Base-by-base conservation (phyloP, 1,140 invertebrate genomes). In the Tetramorium parvispinum region DNA sequence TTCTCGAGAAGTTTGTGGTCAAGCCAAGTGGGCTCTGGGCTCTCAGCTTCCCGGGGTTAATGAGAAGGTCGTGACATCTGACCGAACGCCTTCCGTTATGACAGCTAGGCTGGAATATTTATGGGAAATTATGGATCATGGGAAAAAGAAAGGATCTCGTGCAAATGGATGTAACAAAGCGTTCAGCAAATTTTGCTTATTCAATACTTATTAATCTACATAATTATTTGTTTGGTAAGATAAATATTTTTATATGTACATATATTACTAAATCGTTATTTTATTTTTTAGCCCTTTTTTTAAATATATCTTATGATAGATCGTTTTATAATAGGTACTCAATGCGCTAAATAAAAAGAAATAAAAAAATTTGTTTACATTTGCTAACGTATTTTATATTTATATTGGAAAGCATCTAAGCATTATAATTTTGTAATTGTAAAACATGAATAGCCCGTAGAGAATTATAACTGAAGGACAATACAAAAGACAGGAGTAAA, bases 61-160 rank as follows among this genome's bases (percentile, higher is more conserved):
- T 94, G 92, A 92, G 91, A 85, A 93, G 92, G 93, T 94, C 92
- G 79, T 79, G 91, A 92, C 92, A 92, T 92, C 89, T 93, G 92
- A 94, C 91, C 91, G 89, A 89, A 89, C 91, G 87, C 90, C 92
- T 92, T 93, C 91, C 91, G 91, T 92, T 93, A 92, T 94, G 92
- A 94, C 93, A 93, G 93, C 91, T 86, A 90, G n/a, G 70, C 70
- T 65, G 61, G 86, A 89, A 92, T 92, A 92, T 91, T 93, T 93
- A 92, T 94, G 92, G 92, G 93, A 94, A 94, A 92, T 89, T 89
- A 82, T 89, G 87, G 87, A 92, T 91, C 91, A 93, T 92, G 93
- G 88, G 91, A 93, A 94, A 92, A 71, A 81, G 59, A 57, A 71
- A 65, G 73, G 82, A 88, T 75, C 68, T 0, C n/a, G 10, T 51